Percentiles rank a stretch among this genome's conserved stretches.
phyloP scores from a whole-genome alignment of 1,140 invertebrate species.

The Ephestia elutella region DNA sequence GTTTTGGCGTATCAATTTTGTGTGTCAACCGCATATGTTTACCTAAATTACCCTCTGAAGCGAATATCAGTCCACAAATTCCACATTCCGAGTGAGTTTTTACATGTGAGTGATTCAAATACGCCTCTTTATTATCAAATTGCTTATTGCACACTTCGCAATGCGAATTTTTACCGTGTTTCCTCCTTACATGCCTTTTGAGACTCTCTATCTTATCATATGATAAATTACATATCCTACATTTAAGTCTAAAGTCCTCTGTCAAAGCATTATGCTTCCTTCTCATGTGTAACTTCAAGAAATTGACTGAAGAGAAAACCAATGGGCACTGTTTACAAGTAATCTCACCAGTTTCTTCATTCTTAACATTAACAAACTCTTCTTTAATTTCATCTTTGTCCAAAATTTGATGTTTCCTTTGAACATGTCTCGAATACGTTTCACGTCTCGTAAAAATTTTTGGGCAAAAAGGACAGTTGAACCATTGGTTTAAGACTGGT shows the following conservation, averaged over 20 bases:
- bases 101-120: conserved; percentile 53
- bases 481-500: conserved; percentile 43
- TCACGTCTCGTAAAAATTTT: conserved; percentile 59
- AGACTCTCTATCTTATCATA: conserved; percentile 64
- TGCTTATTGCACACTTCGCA: conserved; percentile 61
- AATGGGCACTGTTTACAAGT: conserved; percentile 55
- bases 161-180: conserved; percentile 52
- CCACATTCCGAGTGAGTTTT: conserved; percentile 52
- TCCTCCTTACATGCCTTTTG: conserved; percentile 57
- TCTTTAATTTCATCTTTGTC: conserved; percentile 36
- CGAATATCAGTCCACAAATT: conserved; percentile 60
- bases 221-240: conserved; percentile 58
- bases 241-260: conserved; percentile 58
- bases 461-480: conserved; percentile 56
- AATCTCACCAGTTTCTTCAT: conserved; percentile 53
- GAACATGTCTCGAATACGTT: conserved; percentile 59
- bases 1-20: conserved; percentile 55
- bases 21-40: conserved; percentile 61
- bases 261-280: conserved; percentile 60
- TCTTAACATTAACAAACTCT: conserved; percentile 30
- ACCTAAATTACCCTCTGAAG: conserved; percentile 48
- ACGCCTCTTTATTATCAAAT: conserved; percentile 50
- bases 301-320: conserved; percentile 56
- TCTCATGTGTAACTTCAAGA: conserved; percentile 60
- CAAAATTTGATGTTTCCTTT: conserved; percentile 53